Evolutionary conservation across 2,888 invertebrate genomes (phyloP).

Genomic region (Cotesia congregata): DNA sequence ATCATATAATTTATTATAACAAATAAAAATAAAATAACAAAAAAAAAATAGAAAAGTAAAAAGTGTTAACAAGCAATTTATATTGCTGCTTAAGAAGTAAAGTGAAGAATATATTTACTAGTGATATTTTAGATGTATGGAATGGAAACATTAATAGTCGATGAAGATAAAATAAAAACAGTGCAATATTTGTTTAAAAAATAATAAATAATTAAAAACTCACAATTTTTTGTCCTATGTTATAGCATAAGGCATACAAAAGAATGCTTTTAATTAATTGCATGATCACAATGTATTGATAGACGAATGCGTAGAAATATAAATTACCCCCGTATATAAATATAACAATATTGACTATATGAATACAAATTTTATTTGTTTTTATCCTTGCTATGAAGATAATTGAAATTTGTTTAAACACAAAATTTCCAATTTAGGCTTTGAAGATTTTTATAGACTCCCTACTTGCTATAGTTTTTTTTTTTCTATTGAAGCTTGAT

Average conservation of each 20-base stretch:
- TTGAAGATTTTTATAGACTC: background rate
- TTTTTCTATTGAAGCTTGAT: background rate
- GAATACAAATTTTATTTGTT: background rate
- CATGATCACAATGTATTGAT: constrained; percentile 1
- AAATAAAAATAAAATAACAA: too few relatives aligned
- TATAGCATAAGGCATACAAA: background rate
- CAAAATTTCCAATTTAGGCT: background rate
- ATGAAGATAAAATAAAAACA: background rate
- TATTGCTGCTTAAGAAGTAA: too few relatives aligned
- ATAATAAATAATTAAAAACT: background rate
- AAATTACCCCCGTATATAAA: background rate
- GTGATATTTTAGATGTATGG: too few relatives aligned
- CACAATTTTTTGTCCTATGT: background rate
- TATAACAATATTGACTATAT: background rate
- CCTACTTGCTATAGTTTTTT: background rate
- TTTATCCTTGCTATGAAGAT: background rate
- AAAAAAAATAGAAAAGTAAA: too few relatives aligned
- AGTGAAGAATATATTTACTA: too few relatives aligned
- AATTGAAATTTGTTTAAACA: background rate
- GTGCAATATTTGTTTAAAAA: background rate
- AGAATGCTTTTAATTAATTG: constrained; percentile 9
- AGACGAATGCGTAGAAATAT: constrained; percentile 7
- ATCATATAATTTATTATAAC: too few relatives aligned
- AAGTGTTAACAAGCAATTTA: too few relatives aligned
- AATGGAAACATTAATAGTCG: background rate